Evolutionary conservation across 2,888 invertebrate species (phyloP).

Genomic region (Copidosoma aretas): DNA sequence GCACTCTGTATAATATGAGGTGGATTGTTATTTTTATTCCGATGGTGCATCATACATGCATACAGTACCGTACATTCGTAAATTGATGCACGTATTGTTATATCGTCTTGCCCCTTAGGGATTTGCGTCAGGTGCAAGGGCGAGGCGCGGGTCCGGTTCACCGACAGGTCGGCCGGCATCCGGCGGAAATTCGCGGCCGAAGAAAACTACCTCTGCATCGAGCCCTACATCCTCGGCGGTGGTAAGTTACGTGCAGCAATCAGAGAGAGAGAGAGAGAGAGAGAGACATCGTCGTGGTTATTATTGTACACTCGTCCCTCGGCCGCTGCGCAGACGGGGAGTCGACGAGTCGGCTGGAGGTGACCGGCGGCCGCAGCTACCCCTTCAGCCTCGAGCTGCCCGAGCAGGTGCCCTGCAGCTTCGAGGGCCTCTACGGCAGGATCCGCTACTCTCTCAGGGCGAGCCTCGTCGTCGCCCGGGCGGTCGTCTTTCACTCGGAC

Average conservation of each 20-base stretch:
- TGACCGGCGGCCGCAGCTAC: slow-evolving; percentile 52
- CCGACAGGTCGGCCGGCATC: slow-evolving; percentile 53
- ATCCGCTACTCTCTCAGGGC: slow-evolving; percentile 63
- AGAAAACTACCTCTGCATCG: slow-evolving; percentile 51
- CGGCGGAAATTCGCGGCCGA: slow-evolving; percentile 49
- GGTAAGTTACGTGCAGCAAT: background rate
- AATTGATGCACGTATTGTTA: no score
- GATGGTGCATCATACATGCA: no score
- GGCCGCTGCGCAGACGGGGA: slow-evolving; percentile 44
- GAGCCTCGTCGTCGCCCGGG: slow-evolving; percentile 56
- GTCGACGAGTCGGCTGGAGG: slow-evolving; percentile 38
- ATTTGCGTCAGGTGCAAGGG: slow-evolving; percentile 53
- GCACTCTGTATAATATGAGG: no score
- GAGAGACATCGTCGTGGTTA: background rate
- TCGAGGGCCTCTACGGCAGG: slow-evolving; percentile 61
- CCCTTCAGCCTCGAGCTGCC: slow-evolving; percentile 63
- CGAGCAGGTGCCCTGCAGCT: slow-evolving; percentile 60
- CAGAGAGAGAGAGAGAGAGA: background rate
- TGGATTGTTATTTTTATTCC: no score
- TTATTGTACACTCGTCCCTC: background rate
- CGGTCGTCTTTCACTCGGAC: slow-evolving; percentile 43
- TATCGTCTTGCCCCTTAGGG: slow-evolving; percentile 39
- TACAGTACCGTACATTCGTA: no score
- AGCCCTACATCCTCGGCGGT: slow-evolving; percentile 51
- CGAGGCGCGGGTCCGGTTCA: slow-evolving; percentile 54